Base-by-base conservation (phyloP, 2,888 invertebrate genomes). In the Agelastica alni region DNA sequence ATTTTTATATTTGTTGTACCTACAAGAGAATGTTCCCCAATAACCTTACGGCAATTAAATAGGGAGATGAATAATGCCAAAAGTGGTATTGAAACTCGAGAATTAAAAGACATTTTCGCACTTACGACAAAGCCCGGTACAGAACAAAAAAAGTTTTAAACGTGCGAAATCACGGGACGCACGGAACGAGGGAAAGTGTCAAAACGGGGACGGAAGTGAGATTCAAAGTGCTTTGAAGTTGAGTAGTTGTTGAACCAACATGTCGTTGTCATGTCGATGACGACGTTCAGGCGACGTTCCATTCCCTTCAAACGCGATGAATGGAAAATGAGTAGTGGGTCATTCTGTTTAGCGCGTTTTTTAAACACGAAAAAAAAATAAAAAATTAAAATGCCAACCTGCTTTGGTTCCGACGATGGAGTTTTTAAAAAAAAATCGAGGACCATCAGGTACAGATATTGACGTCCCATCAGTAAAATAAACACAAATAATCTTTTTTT, bases 51-150 rank as follows among this genome's bases (percentile, higher is more conserved):
- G n/a, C n/a, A n/a, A n/a, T n/a, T n/a, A n/a, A n/a, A n/a, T n/a
- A 42, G 31, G 39, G 28, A 39, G 37, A 30, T 58, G 55, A 58
- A 58, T 58, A 42, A 42, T 39, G 45, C 55, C 42, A 32, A 59
- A 58, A 59, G 52, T 57, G 36, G 51, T 56, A 61, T 60, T 58
- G 59, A 61, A 49, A 54, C 56, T 45, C 51, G 47, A 51, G 57
- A 58, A 56, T 62, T 59, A 62, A 62, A 61, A 60, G 61, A 58
- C 58, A 61, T 64, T 62, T 64, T 62, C 60, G 56, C 61, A 60
- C 61, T 56, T 48, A 39, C 42, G 58, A 61, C 63, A 63, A 63
- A 58, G 18, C 49, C 28, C 39, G 2, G 39, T 30, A 26, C 28
- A 37, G 37, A 48, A 39, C 22, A 17, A 37, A 48, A 48, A 43